Evolutionary conservation across 2,113 vertebrate genomes (phyloP).

Genomic region (Proteles cristata): DNA sequence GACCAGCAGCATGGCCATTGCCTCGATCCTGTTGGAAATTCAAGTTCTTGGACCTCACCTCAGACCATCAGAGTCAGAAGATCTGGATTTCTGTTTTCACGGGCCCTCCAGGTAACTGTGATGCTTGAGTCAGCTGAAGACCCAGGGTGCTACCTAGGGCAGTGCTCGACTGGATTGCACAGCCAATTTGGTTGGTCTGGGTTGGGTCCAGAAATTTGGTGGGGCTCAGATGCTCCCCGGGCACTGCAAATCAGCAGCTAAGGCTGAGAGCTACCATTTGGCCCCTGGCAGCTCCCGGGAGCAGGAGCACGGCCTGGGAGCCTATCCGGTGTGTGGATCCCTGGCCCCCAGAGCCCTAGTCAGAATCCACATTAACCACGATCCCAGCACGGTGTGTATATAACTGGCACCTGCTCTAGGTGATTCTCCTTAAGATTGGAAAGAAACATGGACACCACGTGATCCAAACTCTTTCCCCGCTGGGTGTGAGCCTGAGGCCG

Average conservation of each 20-base stretch:
- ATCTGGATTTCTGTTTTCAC: neutral
- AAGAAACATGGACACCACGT: neutral
- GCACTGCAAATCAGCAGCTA: neutral
- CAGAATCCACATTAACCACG: neutral
- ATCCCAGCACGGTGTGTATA: neutral
- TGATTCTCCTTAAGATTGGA: neutral
- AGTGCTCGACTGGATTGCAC: neutral
- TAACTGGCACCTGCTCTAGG: neutral
- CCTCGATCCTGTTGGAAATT: neutral
- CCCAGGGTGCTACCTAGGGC: fast-evolving
- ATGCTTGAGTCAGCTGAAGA: neutral
- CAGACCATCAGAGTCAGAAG: neutral
- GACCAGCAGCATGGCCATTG: fast-evolving
- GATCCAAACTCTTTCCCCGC: neutral
- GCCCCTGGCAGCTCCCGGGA: neutral
- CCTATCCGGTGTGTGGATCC: neutral
- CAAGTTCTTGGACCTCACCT: neutral
- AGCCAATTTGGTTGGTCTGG: neutral
- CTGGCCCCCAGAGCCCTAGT: neutral
- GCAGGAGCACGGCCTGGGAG: neutral
- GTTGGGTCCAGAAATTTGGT: neutral
- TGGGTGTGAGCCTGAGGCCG: neutral
- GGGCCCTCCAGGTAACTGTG: neutral
- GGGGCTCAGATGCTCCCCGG: neutral
- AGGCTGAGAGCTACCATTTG: neutral